Base-by-base conservation (phyloP, 2,888 invertebrate genomes). In the Hemistola chrysoprasaria region DNA sequence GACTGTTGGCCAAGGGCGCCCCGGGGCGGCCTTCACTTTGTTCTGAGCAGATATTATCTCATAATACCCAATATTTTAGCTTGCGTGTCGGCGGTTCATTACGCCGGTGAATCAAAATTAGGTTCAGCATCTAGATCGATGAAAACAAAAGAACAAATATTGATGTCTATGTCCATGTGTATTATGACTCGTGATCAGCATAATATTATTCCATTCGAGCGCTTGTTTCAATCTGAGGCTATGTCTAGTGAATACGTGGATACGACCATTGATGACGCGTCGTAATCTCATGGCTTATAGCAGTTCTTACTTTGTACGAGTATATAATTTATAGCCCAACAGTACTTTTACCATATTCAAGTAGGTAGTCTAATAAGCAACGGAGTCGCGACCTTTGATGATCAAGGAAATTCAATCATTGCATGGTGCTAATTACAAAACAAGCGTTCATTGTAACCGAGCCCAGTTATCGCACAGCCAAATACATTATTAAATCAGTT, bases 341-440 rank as follows among this genome's bases (percentile, higher is more conserved):
- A n/a, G n/a, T n/a, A n/a, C n/a, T 20, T 32, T 36, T 22, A 23
- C 8, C 22, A 66, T 66, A 48, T 63, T 64, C 59, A 54, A 61
- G 53, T 56, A 54, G 48, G 53, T 56, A 54, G 48, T 50, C 59
- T 51, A 65, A 78, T 77, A 80, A 80, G 80, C 76, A 80, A 75
- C 68, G 66, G 60, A 65, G 65, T 70, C 65, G 69, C 68, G 80
- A 84, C 83, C 82, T 86, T 82, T 82, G 62, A 66, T 61, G 76
- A 76, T 78, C 80, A 82, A 81, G 84, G 85, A 83, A 85, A 80
- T 80, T 79, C 76, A 80, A 73, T 76, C 72, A 72, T 78, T 74
- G 16, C 16, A 66, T 76, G 61, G 50, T 58, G 65, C 65, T 67
- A 71, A 78, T 81, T 71, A 76, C 67, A 71, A 71, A 71, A 67